Evolutionary conservation across 2,797 vertebrate genomes (phyloP), one percentile per base, ranked within the genome.

Genomic region (Argya squamiceps): DNA sequence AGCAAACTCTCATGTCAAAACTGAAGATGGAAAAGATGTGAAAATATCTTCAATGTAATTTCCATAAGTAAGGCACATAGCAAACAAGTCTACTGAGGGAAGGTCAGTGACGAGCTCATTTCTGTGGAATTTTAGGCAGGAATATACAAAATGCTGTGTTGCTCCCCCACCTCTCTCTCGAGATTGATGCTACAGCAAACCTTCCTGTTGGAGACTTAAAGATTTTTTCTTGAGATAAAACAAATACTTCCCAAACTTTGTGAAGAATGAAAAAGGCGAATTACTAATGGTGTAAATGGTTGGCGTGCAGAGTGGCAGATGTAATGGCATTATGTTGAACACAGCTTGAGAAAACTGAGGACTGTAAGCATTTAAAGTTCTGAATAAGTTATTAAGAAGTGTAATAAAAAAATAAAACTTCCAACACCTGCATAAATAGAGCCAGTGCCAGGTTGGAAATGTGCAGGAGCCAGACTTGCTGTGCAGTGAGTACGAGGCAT

Each of bases 371-470:
- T 74, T 12, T 1, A 22, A 3, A 4, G 2, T 71, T 81, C 62
- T 47, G 44, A 92, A 14, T 8, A 78, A 71, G 62, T 84, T 92
- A 71, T 39, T 92, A 75, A 84, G 39, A 84, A 75, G 26, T 20
- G 15, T 58, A 90, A 62, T 92, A 63, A 93, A 83, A 82, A 60
- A 12, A 16, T 10, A 3, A 55, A 81, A 46, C 58, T 75, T 86
- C 10, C 53, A 84, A 84, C 93, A 97, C 79, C 88, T 96, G 95
- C 76, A 73, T 80, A 92, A 95, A 94, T 74, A 95, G 5, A 65
- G 50, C 8, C 41, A 50, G 76, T 2, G 39, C 93, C 94, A 78
- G 59, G 49, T 78, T 95, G 0, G 0, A 69, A 58, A 58, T 10
- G 6, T 44, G 55, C 79, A 43, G 41, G 60, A 68, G 46, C 76